Conservation (phyloP, 2,797 vertebrate species). For the Rhinella marina region DNA sequence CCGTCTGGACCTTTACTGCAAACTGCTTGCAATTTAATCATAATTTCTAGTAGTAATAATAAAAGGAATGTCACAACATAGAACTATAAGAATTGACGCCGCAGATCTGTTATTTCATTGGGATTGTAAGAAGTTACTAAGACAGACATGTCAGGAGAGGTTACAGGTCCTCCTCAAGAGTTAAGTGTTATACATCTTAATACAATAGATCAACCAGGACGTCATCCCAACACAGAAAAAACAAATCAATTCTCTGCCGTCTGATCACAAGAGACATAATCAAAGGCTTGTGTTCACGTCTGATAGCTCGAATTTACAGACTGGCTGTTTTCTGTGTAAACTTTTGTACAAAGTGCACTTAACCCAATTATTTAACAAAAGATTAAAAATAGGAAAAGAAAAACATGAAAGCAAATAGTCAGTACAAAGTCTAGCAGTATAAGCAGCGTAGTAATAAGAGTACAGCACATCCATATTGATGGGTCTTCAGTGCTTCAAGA, state of each 20-base stretch:
- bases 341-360: background rate
- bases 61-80: too few species aligned
- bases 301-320: background rate
- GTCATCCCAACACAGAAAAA: background rate
- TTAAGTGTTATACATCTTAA: background rate
- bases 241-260: background rate
- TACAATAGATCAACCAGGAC: background rate
- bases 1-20: too few species aligned
- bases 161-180: background rate
- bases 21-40: too few species aligned
- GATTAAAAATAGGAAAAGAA: background rate
- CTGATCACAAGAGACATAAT: background rate
- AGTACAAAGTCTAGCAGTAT: background rate
- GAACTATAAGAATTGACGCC: too few species aligned
- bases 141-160: too few species aligned
- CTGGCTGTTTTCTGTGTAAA: background rate
- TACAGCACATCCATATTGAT: background rate
- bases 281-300: background rate
- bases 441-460: background rate
- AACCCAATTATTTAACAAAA: constrained; percentile 4
- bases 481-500: background rate
- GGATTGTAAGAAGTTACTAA: too few species aligned
- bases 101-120: too few species aligned
- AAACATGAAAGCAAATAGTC: background rate
- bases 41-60: too few species aligned